Percentiles rank a stretch among this genome's conserved stretches.
phyloP scores from a whole-genome alignment of 2,113 vertebrate genomes.

The Thermophis baileyi region DNA sequence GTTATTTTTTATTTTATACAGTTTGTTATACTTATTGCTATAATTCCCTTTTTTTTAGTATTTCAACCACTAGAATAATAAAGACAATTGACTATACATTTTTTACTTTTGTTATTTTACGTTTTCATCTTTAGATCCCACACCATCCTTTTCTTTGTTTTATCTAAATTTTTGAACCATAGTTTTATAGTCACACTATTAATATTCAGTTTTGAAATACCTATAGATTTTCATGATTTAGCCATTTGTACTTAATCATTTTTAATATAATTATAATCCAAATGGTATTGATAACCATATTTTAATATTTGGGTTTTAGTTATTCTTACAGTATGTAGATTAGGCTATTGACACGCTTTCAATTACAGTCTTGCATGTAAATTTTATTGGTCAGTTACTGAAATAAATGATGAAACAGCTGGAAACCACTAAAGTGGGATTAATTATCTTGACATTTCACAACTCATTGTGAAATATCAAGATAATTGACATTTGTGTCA shows the following conservation, averaged over 20 bases:
- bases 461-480: no score
- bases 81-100: background rate
- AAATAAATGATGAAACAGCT: background rate
- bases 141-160: background rate
- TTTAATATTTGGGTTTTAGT: background rate
- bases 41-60: background rate
- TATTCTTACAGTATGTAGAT: background rate
- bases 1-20: background rate
- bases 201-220: background rate
- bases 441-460: background rate
- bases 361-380: background rate
- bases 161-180: background rate
- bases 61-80: background rate
- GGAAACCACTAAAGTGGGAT: background rate
- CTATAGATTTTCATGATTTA: background rate
- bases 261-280: background rate
- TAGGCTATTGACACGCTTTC: background rate
- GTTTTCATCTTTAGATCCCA: background rate
- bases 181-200: background rate
- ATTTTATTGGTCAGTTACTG: background rate
- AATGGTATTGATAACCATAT: background rate
- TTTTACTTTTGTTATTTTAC: background rate
- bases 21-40: background rate
- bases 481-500: no score
- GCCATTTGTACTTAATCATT: background rate